phyloP scores from a whole-genome alignment of 2,888 invertebrate genomes.

The Dusona sp. region DNA sequence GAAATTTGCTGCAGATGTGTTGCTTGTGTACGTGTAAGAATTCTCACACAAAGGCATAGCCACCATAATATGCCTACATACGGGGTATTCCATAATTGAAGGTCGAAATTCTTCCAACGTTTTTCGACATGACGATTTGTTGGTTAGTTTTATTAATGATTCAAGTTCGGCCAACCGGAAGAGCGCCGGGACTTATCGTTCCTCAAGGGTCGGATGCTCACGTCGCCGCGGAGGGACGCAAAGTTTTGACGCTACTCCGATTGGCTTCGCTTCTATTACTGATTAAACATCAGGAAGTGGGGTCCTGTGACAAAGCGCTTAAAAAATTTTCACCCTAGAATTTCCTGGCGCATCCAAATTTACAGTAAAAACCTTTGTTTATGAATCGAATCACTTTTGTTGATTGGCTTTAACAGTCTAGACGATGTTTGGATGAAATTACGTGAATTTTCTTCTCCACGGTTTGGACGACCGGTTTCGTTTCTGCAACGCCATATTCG shows the following conservation, averaged over 20 bases:
- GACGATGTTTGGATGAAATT: not conserved
- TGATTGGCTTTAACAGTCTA: not conserved
- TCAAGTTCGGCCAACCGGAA: not conserved
- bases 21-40: not conserved
- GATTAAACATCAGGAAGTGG: not conserved
- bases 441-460: not conserved
- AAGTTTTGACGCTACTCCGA: not conserved
- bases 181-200: not conserved
- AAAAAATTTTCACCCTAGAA: not conserved
- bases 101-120: not conserved
- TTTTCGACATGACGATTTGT: not conserved
- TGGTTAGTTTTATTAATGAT: not conserved
- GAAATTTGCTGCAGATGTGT: not conserved
- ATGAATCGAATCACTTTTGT: not conserved
- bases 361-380: not conserved
- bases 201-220: too few species aligned
- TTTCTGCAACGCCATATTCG: not conserved
- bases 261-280: not conserved
- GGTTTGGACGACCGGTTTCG: not conserved
- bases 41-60: not conserved
- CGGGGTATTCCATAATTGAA: not conserved
- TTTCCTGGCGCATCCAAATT: not conserved
- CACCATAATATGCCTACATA: not conserved
- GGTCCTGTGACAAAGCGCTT: not conserved
- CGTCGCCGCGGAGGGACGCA: not conserved